Evolutionary conservation across 2,888 invertebrate genomes (phyloP).

Genomic region (Aleiodes alternator): DNA sequence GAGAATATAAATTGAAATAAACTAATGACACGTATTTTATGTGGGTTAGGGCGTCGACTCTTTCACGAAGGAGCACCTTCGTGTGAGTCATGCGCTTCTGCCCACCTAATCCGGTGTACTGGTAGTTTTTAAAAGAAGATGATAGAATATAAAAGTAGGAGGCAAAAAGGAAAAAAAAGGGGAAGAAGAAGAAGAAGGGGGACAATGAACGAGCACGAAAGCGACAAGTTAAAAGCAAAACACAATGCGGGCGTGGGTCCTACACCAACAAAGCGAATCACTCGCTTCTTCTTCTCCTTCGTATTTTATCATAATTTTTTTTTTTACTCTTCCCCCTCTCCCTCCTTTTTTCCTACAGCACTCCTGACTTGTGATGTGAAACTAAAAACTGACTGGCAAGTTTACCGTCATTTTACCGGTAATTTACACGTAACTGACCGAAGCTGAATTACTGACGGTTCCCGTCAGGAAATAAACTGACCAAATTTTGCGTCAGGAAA

Average conservation of each 20-base stretch:
- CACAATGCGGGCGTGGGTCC: slow-evolving; percentile 72
- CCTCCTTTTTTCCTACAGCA: neutral
- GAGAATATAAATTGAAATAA: slow-evolving; percentile 48
- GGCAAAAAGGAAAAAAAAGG: neutral
- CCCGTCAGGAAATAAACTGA: no score
- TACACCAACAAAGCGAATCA: slow-evolving; percentile 62
- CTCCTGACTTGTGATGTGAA: neutral
- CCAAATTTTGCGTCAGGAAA: no score
- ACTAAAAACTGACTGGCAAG: no score
- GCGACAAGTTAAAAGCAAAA: slow-evolving; percentile 66
- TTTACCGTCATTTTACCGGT: neutral
- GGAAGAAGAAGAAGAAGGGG: slow-evolving; percentile 17
- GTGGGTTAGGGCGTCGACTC: slow-evolving; percentile 70
- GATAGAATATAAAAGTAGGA: slow-evolving; percentile 46
- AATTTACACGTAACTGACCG: no score
- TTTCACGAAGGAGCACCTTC: slow-evolving; percentile 52
- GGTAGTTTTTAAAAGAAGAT: slow-evolving; percentile 49
- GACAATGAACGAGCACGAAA: slow-evolving; percentile 67
- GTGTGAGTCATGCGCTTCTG: slow-evolving; percentile 57
- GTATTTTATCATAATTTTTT: slow-evolving; percentile 28
- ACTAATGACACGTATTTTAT: slow-evolving; percentile 66
- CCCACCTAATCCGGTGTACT: slow-evolving; percentile 69
- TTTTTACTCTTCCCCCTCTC: neutral
- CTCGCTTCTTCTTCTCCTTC: slow-evolving; percentile 47
- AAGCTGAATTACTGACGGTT: no score